Base-by-base conservation (phyloP, 2,113 vertebrate genomes). In the Limanda limanda region DNA sequence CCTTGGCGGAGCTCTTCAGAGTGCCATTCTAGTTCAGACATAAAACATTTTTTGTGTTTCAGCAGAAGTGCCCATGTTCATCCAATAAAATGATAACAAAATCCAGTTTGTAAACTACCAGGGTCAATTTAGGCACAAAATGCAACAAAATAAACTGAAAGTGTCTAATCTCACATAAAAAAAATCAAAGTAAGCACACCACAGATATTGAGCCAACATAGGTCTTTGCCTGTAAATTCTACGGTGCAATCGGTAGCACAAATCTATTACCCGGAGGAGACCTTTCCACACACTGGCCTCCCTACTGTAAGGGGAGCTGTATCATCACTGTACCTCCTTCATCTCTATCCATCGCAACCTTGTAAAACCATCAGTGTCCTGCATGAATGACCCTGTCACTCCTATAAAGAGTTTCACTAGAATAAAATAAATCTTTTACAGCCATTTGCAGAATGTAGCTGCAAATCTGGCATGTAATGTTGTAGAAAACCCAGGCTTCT, bases 401-500 rank as follows among this genome's bases (percentile, higher is more conserved):
- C 47, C 60, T 24, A 42, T 31, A 72, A 82, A 58, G 57, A 57
- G 67, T 80, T 79, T 70, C 24, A 69, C 59, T 23, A 25, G 14
- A 60, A 27, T 54, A 54, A 76, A 42, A 31, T 31, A 31, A 31
- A 31, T 70, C 66, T 62, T 17, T 48, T 51, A 14, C 31, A 45
- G 54, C 47, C 52, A 20, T 42, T 9, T 62, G 63, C 68, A 31
- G 27, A 13, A 24, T 55, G n/a, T 55, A 59, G 24, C 42, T 78
- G 68, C 47, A 78, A 72, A 56, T 81, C 55, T 59, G 15, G 14
- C 15, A 4, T 67, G 31, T 57, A 74, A 81, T 74, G 67, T 81
- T 71, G 80, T 23, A 55, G 17, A 84, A 55, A 82, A 79, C 76
- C 27, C 42, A 68, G 58, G 51, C 54, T 63, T 71, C 45, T 61